Evolutionary conservation across 2,797 vertebrate genomes (phyloP), one percentile per base, ranked within the genome.

Genomic region (Pipistrellus pipistrellus): DNA sequence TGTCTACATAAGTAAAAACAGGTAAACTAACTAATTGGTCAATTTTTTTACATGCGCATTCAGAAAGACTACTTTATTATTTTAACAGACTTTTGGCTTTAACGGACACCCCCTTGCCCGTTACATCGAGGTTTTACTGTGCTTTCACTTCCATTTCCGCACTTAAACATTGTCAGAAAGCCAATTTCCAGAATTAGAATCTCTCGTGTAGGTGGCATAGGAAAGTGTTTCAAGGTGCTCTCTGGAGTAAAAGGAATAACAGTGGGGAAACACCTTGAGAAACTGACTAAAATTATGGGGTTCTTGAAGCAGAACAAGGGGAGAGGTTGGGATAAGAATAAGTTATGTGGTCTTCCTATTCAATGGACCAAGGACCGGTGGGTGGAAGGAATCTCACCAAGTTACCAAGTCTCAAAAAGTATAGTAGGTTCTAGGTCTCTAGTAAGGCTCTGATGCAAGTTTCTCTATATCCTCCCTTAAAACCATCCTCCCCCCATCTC

Each of bases 121-220:
- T 66, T 66, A 66, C 30, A 17, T 66, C 7, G 15, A 66, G 64
- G 30, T 32, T 66, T 66, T 32, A 18, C 64, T 66, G 15, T 66
- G 32, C 48, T 92, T 95, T 85, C 57, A 57, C 9, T n/a, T 73
- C 83, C 73, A 48, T 57, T 66, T 71, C 68, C 46, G 80, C 57
- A 85, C 84, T 88, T 78, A 38, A 48, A 41, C 38, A 1, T 17
- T 80, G 30, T 80, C 21, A 14, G 35, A 89, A 94, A 76, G 75
- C 84, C 90, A 57, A 75, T 41, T 86, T 91, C 86, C 68, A 95
- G 85, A 96, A 90, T 59, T 55, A 94, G 57, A 93, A 84, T 88
- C 44, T 73, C 55, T 20, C 30, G 21, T 3, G 4, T 18, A 73
- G 27, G 46, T 73, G 23, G 48, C 30, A 72, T 2, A 76, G 14